Percentiles rank a stretch among this genome's conserved stretches.
phyloP scores from a whole-genome alignment of 2,113 vertebrate species.

The Saguinus midas region DNA sequence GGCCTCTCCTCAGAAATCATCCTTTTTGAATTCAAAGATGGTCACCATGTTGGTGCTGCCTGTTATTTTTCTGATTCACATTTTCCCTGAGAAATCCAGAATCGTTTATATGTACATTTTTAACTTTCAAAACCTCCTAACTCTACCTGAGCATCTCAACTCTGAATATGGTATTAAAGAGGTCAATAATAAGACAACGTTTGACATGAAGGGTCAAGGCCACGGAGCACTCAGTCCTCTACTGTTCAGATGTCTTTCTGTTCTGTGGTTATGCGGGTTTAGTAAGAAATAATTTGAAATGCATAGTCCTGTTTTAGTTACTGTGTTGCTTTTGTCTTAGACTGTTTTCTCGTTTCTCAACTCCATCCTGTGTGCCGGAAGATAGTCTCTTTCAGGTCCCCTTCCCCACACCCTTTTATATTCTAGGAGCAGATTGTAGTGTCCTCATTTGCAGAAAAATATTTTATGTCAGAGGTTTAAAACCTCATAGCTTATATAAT shows the following conservation, averaged over 20 bases:
- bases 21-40: neutral
- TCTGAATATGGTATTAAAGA: neutral
- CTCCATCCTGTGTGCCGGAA: neutral
- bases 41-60: neutral
- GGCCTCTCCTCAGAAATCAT: neutral
- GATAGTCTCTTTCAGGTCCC: neutral
- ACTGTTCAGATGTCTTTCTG: neutral
- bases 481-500: slow-evolving; percentile 76
- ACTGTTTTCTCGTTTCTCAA: neutral
- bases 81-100: slow-evolving; percentile 1
- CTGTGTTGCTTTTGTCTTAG: neutral
- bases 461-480: slow-evolving; percentile 78
- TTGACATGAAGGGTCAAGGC: neutral
- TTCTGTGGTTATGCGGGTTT: neutral
- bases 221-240: neutral
- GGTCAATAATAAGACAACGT: neutral
- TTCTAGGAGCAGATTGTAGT: neutral
- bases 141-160: neutral
- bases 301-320: neutral
- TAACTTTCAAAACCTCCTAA: neutral
- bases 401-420: neutral
- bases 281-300: neutral
- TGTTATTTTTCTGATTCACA: neutral
- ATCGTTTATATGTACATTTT: neutral
- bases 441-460: neutral